Percentiles rank a stretch among this genome's conserved stretches.
Evolutionary conservation across 1,140 invertebrate species (phyloP).

Genomic region (Cherax quadricarinatus): DNA sequence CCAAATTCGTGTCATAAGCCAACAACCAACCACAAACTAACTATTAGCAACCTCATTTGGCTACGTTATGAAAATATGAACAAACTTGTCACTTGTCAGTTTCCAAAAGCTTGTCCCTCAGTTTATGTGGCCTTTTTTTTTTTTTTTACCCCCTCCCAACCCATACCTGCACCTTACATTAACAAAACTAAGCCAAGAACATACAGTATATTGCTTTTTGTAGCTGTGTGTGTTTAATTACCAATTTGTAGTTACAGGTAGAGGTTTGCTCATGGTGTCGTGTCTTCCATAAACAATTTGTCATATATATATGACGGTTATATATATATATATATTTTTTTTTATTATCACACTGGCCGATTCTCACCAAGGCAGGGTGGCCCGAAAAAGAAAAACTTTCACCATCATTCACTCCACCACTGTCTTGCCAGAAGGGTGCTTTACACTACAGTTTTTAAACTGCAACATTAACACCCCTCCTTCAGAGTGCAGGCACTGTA

Average conservation of each 20-base stretch:
- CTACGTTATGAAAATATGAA: constrained; percentile 6
- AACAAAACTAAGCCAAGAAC: constrained; percentile 19
- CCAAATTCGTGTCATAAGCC: constrained; percentile 39
- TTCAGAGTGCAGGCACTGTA: no score
- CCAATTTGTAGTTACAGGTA: not conserved
- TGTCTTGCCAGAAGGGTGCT: no score
- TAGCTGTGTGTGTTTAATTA: not conserved
- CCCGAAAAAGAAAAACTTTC: no score
- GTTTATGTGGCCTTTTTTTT: constrained; percentile 35
- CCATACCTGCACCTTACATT: constrained; percentile 20
- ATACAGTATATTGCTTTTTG: not conserved
- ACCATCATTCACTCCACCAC: no score
- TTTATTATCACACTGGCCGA: no score
- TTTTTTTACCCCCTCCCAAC: not conserved
- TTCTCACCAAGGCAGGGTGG: no score
- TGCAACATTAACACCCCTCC: no score
- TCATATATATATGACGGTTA: no score
- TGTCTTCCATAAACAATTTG: not conserved
- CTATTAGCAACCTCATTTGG: constrained; percentile 19
- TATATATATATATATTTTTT: no score
- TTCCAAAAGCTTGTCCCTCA: constrained; percentile 9
- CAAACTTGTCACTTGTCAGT: constrained; percentile 37
- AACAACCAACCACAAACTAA: constrained; percentile 42
- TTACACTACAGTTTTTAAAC: no score
- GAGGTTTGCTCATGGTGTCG: not conserved